A percentile compares a stretch with the other conserved stretches of the same genome.
Conservation (phyloP, 2,113 vertebrate species). For the Microtus oregoni region DNA sequence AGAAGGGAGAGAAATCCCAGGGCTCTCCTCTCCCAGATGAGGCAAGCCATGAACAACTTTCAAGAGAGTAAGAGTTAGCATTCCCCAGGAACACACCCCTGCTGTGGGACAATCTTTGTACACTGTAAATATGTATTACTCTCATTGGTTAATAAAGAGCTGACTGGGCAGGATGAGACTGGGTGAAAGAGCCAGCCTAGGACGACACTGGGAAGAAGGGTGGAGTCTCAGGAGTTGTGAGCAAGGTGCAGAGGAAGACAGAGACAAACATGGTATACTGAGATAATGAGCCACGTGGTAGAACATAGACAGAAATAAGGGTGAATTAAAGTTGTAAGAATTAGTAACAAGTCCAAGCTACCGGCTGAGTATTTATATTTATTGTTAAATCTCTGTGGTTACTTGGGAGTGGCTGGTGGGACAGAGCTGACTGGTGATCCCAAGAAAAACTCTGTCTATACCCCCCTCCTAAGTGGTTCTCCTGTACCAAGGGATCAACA, state of each 20-base stretch:
- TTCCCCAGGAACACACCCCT: not conserved
- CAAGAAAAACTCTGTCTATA: too few species aligned
- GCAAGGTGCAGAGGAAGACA: not conserved
- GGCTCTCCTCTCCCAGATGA: too few species aligned
- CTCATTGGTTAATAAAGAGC: not conserved
- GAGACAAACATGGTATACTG: not conserved
- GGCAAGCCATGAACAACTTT: not conserved
- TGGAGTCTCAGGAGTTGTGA: not conserved
- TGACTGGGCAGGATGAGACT: not conserved
- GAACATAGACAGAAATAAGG: not conserved
- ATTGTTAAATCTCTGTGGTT: not conserved
- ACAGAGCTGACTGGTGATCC: too few species aligned
- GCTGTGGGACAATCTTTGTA: not conserved
- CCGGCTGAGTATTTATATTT: not conserved
- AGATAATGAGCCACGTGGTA: not conserved
- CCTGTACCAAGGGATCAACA: too few species aligned
- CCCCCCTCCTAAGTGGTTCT: too few species aligned
- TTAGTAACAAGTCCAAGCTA: not conserved
- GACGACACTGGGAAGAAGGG: not conserved
- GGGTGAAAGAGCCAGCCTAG: not conserved
- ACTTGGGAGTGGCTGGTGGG: not conserved
- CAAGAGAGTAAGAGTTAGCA: not conserved
- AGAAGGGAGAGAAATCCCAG: not conserved
- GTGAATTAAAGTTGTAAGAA: not conserved
- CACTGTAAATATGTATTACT: not conserved